Percentiles rank a stretch among this genome's conserved stretches.
phyloP scores from a whole-genome alignment of 2,113 vertebrate species.

The Oceanites oceanicus region DNA sequence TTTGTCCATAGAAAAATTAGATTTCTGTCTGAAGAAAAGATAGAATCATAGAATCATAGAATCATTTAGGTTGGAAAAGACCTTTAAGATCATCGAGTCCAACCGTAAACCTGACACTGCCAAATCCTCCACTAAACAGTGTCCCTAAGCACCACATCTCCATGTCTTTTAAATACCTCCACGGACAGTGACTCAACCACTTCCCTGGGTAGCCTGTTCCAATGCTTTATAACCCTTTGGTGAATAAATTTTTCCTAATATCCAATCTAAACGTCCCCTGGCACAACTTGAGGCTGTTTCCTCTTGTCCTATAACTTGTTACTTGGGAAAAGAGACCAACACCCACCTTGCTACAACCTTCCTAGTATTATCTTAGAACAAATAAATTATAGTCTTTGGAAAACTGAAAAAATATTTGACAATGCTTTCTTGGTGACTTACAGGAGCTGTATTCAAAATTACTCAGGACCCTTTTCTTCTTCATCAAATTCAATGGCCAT shows the following conservation, averaged over 20 bases:
- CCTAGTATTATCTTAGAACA: neutral
- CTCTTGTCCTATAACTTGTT: neutral
- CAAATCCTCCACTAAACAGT: neutral
- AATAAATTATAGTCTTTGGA: neutral
- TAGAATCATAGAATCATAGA: neutral
- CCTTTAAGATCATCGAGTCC: neutral
- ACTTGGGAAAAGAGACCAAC: neutral
- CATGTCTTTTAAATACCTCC: neutral
- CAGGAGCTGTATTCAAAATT: neutral
- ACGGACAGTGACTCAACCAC: neutral
- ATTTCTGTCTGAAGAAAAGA: neutral
- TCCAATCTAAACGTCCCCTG: neutral
- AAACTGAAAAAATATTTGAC: neutral
- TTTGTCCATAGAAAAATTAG: neutral
- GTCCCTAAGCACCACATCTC: neutral
- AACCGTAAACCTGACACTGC: neutral
- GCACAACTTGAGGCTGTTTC: neutral
- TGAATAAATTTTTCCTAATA: neutral
- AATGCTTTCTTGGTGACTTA: neutral
- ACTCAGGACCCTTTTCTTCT: neutral
- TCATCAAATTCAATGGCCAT: rapidly evolving
- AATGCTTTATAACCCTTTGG: neutral
- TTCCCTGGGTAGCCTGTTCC: neutral
- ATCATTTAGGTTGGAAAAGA: neutral
- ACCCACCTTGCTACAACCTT: neutral